Conservation (phyloP, 2,888 invertebrate genomes). For the Auanema sp. region DNA sequence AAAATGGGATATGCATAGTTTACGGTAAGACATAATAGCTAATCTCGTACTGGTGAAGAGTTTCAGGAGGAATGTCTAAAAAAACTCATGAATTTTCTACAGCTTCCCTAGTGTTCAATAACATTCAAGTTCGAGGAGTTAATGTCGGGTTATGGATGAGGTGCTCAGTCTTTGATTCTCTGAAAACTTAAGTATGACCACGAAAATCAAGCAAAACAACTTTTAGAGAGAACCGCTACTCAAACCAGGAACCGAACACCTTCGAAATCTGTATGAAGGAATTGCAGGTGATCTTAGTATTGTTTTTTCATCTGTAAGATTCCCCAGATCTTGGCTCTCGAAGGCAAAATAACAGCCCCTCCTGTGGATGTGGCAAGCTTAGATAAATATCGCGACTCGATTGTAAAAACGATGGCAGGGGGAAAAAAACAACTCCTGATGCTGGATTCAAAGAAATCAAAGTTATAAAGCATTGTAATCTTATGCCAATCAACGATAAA, state of each 20-base stretch:
- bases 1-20: constrained; percentile 82
- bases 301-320: background rate
- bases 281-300: constrained; percentile 24
- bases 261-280: constrained; percentile 35
- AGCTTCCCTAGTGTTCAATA: constrained; percentile 80
- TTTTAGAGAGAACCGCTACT: no score
- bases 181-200: no score
- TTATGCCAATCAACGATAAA: no score
- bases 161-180: no score
- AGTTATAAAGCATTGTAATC: no score
- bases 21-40: constrained; percentile 72
- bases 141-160: constrained; percentile 75
- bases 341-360: constrained; percentile 37
- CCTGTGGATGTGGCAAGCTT: constrained; percentile 31
- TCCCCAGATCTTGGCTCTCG: background rate
- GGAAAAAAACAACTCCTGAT: no score
- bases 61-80: constrained; percentile 77
- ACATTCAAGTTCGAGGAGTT: constrained; percentile 75
- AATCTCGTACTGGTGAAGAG: background rate
- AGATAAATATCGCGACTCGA: no score
- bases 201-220: no score
- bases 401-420: no score
- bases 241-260: constrained; percentile 20
- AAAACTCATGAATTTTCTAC: constrained; percentile 82
- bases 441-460: no score